Evolutionary conservation across 2,888 invertebrate species (phyloP), one percentile per base, ranked within the genome.

Genomic region (Sinhomidia bicolor): DNA sequence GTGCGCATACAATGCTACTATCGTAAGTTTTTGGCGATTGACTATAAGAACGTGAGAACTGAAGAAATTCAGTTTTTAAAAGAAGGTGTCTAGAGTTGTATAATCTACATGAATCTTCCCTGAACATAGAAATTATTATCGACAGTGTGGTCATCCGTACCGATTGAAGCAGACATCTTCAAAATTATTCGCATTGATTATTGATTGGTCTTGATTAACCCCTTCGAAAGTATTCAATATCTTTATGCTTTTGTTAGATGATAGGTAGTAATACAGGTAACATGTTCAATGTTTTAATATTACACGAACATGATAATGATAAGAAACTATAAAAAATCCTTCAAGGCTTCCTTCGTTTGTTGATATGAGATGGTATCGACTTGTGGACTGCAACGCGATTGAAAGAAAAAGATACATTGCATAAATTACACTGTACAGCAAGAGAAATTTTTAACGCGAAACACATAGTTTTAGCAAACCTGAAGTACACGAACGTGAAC

Each of bases 151-250:
- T 32, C n/a, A 32, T 65, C 65, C 32, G 65, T 32, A 32, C 9
- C 65, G 65, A 32, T 26, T 65, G 65, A 60, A 60, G 26, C 26
- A 26, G 26, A 26, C 32, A 32, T 5, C 32, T 65, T 54, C 17
- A 54, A 32, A 32, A 12, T n/a, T n/a, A n/a, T n/a, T 65, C 3
- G n/a, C n/a, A 32, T n/a, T 32, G 32, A 65, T 65, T 65, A 65
- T 65, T 65, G 65, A 65, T 65, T 29, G n/a, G 32, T 60, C 65
- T 32, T 32, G 29, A 65, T 65, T 65, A 65, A n/a, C 32, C 32
- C n/a, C 51, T 17, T 54, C 51, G 51, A 17, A 17, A 54, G 14
- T 54, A 17, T 10, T 60, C 26, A 32, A 9, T 32, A 32, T 65
- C 32, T n/a, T n/a, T n/a, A n/a, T 54, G 51, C 60, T n/a, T 47